A percentile compares a stretch with the other conserved stretches of the same genome.
Conservation (phyloP, 2,797 vertebrate species). For the Sebastes hopkinsi region DNA sequence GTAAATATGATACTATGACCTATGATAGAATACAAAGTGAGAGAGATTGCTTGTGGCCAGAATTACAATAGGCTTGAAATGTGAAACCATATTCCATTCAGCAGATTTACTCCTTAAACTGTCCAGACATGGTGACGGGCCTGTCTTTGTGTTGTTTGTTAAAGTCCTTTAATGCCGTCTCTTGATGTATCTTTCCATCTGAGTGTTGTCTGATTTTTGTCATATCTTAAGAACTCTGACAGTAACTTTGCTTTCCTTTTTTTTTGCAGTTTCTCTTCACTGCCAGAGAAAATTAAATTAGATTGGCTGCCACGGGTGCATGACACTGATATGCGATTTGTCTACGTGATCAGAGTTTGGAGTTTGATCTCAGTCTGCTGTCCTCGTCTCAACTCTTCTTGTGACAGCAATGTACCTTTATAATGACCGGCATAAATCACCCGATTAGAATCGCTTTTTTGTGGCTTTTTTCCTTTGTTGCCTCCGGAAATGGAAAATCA, state of each 20-base stretch:
- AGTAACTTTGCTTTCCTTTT: not conserved
- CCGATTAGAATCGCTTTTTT: conserved; percentile 27
- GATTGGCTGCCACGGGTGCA: conserved; percentile 8
- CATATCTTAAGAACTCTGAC: not conserved
- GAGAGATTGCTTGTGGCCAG: not conserved
- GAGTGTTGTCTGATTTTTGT: not conserved
- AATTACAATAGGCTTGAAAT: not conserved
- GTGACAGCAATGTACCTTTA: not conserved
- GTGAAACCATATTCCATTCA: not conserved
- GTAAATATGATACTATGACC: too few relatives aligned
- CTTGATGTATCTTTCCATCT: not conserved
- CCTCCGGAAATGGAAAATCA: conserved; percentile 44
- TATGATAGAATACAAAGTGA: too few relatives aligned
- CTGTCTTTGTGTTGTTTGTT: not conserved
- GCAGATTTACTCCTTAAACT: not conserved
- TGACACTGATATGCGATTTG: conserved; percentile 30
- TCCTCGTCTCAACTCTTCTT: conserved; percentile 24
- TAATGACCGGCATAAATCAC: conserved; percentile 47
- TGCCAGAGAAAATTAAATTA: conserved; percentile 37
- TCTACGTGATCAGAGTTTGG: conserved; percentile 40
- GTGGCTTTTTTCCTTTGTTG: conserved; percentile 42
- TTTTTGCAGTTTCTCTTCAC: not conserved
- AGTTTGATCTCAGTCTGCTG: conserved; percentile 18
- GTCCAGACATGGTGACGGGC: not conserved
- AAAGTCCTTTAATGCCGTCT: not conserved